Base-by-base conservation (phyloP, 2,888 invertebrate genomes). In the Melanostoma mellinum region DNA sequence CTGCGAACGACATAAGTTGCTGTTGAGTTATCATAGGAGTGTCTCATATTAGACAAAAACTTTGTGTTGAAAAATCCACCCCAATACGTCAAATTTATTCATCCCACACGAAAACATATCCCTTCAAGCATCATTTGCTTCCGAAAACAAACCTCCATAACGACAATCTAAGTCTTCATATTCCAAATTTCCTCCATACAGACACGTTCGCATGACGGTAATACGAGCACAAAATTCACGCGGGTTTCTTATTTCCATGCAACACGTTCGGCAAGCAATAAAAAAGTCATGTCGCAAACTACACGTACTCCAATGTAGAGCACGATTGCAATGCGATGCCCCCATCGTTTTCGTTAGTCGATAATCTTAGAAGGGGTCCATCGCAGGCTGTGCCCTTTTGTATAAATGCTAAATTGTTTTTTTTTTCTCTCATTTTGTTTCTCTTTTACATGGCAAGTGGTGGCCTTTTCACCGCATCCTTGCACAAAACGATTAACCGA, bases 171-270 rank as follows among this genome's bases (percentile, higher is more conserved):
- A 67, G 6, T 8, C 36, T 68, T 42, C 35, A 20, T 33, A 74
- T 42, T 48, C 30, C 10, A 75, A 60, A 71, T 38, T 44, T 60
- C 50, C 38, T 20, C 20, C 33, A 20, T 20, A 20, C 20, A 42
- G 61, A 61, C 84, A 84, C 84, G 84, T 84, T 71, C 71, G 44
- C 6, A 67, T 10, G 38, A 55, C 2, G 60, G 84, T 79, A 84
- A 84, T 56, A 52, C 44, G 75, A 84, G 71, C 55, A 50, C 46
- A 50, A 74, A 84, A 84, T 79, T 84, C 84, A 75, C 84, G 84
- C 84, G 84, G 75, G 79, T 75, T 79, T 79, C 60, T 52, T 52
- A 56, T 84, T 75, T 71, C 74, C 58, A 65, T 56, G 10, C 50
- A 75, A 58, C 80, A 76, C 76, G 80, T 76, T 60, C 60, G 10